These are phyloP conservation scores for Chironex yamaguchii DNA, from an alignment of 30 jellyfish, hydroid and myxozoan genomes.

Conservation along the genomic window DNA sequence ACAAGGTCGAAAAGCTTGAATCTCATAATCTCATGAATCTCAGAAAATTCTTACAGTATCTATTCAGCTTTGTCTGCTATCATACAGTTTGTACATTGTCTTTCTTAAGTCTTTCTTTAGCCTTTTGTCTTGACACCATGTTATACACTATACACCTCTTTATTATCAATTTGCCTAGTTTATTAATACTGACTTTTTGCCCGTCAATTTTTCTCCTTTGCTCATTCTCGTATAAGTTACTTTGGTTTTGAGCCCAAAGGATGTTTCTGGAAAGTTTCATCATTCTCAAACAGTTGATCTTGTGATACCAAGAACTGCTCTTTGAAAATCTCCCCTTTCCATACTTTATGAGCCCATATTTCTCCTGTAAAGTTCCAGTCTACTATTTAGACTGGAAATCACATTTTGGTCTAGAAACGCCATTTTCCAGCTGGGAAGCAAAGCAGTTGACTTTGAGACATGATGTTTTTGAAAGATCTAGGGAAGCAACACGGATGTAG, in stretches of 20 bases:
- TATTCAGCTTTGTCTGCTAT: too few species aligned
- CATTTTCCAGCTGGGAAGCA: too few species aligned
- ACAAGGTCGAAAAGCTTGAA: too few species aligned
- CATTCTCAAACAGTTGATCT: constrained; percentile 41
- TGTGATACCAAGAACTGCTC: constrained; percentile 60
- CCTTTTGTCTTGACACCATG: background rate
- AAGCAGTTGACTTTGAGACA: too few species aligned
- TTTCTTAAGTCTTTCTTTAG: too few species aligned
- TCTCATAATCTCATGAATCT: too few species aligned
- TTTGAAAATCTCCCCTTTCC: constrained; percentile 32
- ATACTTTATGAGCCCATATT: constrained; percentile 40
- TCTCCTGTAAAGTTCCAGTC: background rate
- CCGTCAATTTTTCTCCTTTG: constrained; percentile 46
- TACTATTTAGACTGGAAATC: background rate
- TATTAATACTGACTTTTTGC: constrained; percentile 38
- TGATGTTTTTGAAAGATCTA: background rate
- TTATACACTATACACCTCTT: constrained; percentile 45
- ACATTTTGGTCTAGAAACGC: too few species aligned
- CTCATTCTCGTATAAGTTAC: constrained; percentile 33
- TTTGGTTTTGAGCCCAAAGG: constrained; percentile 24
- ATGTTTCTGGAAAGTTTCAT: constrained; percentile 24
- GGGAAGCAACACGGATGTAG: background rate
- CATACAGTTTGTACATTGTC: too few species aligned
- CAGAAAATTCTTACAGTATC: too few species aligned
- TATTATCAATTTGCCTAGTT: constrained; percentile 39